phyloP scores from a whole-genome alignment of 23 tunicate genomes.

The Trididemnum nubilum region DNA sequence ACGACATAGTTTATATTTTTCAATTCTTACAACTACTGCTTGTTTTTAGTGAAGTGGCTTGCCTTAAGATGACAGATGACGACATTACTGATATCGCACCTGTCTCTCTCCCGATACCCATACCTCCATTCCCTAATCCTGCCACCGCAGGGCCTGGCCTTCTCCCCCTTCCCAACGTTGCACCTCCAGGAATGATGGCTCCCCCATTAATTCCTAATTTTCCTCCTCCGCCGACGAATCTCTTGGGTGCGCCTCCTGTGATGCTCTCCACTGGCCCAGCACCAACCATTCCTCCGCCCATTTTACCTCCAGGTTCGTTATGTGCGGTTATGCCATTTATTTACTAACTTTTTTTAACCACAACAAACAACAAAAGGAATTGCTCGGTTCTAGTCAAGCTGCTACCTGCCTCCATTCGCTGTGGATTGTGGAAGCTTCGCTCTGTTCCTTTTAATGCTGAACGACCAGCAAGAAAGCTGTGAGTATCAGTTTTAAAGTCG shows the following conservation, averaged over 20 bases:
- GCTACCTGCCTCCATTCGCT: too few species aligned
- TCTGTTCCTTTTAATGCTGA: too few species aligned
- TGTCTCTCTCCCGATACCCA: not conserved
- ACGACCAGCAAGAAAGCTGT: too few species aligned
- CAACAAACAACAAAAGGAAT: too few species aligned
- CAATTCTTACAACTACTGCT: too few species aligned
- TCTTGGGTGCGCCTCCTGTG: constrained; percentile 30
- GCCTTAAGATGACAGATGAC: constrained; percentile 42
- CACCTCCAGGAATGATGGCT: not conserved
- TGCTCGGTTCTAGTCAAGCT: too few species aligned
- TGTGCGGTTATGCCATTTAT: too few species aligned
- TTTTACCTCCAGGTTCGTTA: constrained; percentile 26
- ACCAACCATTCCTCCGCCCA: not conserved
- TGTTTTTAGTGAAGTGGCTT: constrained; percentile 46
- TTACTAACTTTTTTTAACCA: too few species aligned
- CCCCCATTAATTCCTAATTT: constrained; percentile 40
- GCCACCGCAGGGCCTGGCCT: constrained; percentile 21
- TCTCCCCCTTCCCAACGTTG: constrained; percentile 37
- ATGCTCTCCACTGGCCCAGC: constrained; percentile 4
- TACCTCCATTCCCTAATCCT: not conserved
- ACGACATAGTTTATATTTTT: too few species aligned
- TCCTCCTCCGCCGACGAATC: constrained; percentile 36
- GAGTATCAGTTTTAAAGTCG: too few species aligned
- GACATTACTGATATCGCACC: constrained; percentile 26
- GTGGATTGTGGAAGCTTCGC: too few species aligned